Evolutionary conservation across 2,797 vertebrate species (phyloP), one percentile per base, ranked within the genome.

Genomic region (Acanthopagrus latus): DNA sequence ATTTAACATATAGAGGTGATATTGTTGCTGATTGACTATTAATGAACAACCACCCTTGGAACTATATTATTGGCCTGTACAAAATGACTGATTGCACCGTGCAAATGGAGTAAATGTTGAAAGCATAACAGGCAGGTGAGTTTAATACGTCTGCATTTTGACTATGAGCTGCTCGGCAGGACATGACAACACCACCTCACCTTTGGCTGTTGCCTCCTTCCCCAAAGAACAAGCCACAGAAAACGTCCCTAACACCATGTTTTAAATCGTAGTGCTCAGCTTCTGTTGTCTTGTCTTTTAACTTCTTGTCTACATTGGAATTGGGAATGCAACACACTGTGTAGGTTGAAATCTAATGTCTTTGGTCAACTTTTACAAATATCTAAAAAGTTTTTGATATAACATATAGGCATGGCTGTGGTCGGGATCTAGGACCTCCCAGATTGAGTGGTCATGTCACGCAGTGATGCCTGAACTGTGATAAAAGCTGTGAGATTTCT

Each of bases 1-100:
- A 33, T 67, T 47, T 69, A 64, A 64, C 67, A 51, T 56, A 71
- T 5, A 48, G 52, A 41, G 56, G 11, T 58, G 60, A 52, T 21
- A 12, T 23, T 56, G 44, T 41, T 44, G 38, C 29, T n/a, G 57
- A 83, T 65, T 54, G 71, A 66, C 60, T 50, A 27, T 71, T 70
- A 79, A 73, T 70, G 43, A 71, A 29, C 21, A 47, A 29, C 20
- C 33, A 25, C 7, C 7, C 8, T 10, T 44, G 18, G 41, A 55
- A n/a, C 41, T 1, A 27, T 13, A 4, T n/a, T 14, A 41, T 54
- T 12, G n/a, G 62, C 27, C 16, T n/a, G 21, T 46, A 10, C 14
- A 65, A 43, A 57, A 54, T 25, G 58, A 75, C 29, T 16, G 51
- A 63, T 7, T 12, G 43, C 48, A 43, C 48, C 11, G 33, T n/a